phyloP scores from a whole-genome alignment of 2,797 vertebrate genomes.

The Lithobates sylvaticus region DNA sequence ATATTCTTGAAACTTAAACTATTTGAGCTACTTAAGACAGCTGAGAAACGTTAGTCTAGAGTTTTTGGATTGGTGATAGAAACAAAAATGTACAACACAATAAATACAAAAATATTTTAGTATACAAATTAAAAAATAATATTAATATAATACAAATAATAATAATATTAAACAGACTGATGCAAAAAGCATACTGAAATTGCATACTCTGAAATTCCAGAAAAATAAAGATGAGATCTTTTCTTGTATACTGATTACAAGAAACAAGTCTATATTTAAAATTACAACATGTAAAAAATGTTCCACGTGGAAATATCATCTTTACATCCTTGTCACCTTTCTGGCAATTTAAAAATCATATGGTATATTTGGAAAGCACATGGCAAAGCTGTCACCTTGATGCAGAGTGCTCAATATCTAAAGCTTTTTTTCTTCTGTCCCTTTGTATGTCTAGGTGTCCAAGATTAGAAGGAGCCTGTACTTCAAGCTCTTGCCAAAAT shows the following conservation, averaged over 20 bases:
- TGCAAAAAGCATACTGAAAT: not conserved
- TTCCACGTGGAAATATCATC: not conserved
- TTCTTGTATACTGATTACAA: not conserved
- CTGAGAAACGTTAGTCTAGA: not conserved
- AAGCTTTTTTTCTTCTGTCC: slow-evolving; percentile 2
- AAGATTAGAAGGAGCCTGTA: slow-evolving; percentile 91
- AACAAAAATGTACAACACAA: not conserved
- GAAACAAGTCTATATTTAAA: not conserved
- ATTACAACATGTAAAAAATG: not conserved
- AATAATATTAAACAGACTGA: not conserved
- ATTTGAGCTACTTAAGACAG: not conserved
- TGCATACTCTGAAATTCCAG: not conserved
- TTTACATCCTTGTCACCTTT: not conserved
- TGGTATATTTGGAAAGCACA: not conserved
- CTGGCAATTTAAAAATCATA: slow-evolving; percentile 9
- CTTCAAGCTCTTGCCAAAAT: slow-evolving; percentile 87
- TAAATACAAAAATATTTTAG: too few relatives aligned
- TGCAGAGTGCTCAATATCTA: not conserved
- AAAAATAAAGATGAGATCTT: not conserved
- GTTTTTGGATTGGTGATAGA: not conserved
- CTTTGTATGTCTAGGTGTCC: slow-evolving; percentile 83
- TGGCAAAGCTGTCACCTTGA: not conserved
- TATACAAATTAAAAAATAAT: not conserved
- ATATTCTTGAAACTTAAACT: not conserved
- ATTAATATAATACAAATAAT: not conserved